Conservation (phyloP, 2,888 invertebrate genomes). For the Hypselothyrea guttata region DNA sequence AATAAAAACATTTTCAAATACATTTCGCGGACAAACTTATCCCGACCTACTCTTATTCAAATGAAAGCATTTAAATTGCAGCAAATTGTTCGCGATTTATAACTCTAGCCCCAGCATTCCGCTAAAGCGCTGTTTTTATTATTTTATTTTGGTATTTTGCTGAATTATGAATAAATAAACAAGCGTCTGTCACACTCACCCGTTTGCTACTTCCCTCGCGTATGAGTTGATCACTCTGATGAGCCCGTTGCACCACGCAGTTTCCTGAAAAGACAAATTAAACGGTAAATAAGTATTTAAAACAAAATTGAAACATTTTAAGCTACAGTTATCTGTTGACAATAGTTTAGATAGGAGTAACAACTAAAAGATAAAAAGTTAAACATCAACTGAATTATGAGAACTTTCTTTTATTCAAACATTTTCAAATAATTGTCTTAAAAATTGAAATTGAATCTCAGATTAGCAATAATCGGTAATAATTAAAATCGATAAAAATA, state of each 20-base stretch:
- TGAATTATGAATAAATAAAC: not conserved
- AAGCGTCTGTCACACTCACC: slow-evolving; percentile 84
- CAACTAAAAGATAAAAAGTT: too few species aligned
- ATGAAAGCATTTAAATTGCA: slow-evolving; percentile 43
- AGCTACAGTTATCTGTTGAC: too few species aligned
- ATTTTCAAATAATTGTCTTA: too few species aligned
- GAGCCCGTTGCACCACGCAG: slow-evolving; percentile 92
- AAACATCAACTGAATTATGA: too few species aligned
- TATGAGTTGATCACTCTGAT: slow-evolving; percentile 92
- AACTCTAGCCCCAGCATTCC: slow-evolving; percentile 7
- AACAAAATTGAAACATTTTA: too few species aligned
- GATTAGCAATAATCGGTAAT: too few species aligned
- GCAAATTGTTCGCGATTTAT: slow-evolving; percentile 39
- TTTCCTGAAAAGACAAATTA: slow-evolving; percentile 84
- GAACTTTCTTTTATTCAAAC: too few species aligned
- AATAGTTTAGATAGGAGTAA: too few species aligned
- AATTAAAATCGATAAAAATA: too few species aligned
- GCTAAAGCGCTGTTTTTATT: not conserved
- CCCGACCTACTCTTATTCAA: too few species aligned
- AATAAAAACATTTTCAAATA: slow-evolving; percentile 34
- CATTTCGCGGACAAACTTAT: slow-evolving; percentile 34
- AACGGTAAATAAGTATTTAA: not conserved
- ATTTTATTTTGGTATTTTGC: not conserved
- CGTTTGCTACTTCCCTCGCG: slow-evolving; percentile 92
- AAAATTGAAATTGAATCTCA: too few species aligned